phyloP scores from a whole-genome alignment of 2,113 vertebrate species.

The Indicator maculatus region DNA sequence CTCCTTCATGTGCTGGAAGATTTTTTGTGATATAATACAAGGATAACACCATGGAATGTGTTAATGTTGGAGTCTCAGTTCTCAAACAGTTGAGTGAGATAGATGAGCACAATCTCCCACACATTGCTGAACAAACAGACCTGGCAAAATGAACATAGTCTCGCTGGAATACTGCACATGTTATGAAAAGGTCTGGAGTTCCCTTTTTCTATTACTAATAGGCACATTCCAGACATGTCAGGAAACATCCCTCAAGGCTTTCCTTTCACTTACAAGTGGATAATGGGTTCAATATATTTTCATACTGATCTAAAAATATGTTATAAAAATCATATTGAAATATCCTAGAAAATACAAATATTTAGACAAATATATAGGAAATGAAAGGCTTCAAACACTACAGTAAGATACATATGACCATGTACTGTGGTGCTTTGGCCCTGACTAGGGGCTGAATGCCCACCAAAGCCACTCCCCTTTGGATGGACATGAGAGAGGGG shows the following conservation, averaged over 20 bases:
- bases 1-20: too few species aligned
- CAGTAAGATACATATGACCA: background rate
- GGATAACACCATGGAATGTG: background rate
- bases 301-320: conserved; percentile 13
- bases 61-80: background rate
- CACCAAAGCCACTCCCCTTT: too few species aligned
- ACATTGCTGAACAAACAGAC: background rate
- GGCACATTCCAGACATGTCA: background rate
- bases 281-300: background rate
- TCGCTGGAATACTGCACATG: background rate
- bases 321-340: background rate
- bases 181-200: conserved; percentile 1
- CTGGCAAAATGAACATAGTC: background rate
- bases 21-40: background rate
- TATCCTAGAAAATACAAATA: background rate
- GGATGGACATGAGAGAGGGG: too few species aligned
- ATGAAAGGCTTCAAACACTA: background rate
- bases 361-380: background rate
- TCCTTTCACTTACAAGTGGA: conserved; percentile 30
- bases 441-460: too few species aligned
- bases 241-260: background rate
- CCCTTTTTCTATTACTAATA: background rate
- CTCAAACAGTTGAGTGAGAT: background rate
- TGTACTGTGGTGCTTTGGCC: too few species aligned
- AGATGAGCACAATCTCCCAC: conserved; percentile 7